These are phyloP conservation scores for Pyrgilauda ruficollis DNA, from an alignment of 2,113 vertebrate genomes.

Conservation along the genomic window DNA sequence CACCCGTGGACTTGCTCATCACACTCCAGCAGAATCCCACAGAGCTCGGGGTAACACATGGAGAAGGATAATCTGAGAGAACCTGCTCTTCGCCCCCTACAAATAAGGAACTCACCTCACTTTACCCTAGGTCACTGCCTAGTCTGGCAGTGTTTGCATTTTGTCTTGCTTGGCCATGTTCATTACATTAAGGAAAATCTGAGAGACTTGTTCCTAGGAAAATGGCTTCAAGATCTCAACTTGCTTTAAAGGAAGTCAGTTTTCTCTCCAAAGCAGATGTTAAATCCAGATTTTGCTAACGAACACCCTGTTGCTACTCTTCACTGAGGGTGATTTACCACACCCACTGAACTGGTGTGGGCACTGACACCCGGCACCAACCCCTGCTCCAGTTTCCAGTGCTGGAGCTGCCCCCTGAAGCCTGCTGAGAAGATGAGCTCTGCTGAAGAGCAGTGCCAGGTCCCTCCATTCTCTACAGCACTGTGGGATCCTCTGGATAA, in stretches of 20 bases:
- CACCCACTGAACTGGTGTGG: neutral
- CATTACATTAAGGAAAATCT: neutral
- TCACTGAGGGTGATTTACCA: neutral
- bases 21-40: neutral
- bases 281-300: neutral
- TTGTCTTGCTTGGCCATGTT: neutral
- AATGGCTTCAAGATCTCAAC: neutral
- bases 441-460: slow-evolving; percentile 42
- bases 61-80: neutral
- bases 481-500: slow-evolving; percentile 62
- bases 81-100: neutral
- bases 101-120: neutral
- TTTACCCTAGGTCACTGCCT: neutral
- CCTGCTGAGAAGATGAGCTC: slow-evolving; percentile 5
- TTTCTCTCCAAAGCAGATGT: neutral
- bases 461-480: slow-evolving; percentile 39
- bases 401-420: neutral
- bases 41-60: neutral
- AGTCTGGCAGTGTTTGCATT: neutral
- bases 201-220: neutral
- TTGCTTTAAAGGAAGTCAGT: neutral
- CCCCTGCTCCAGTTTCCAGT: neutral
- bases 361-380: neutral
- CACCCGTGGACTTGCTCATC: neutral
- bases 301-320: neutral